These are phyloP conservation scores for Anoplolepis gracilipes DNA, from an alignment of 1,140 invertebrate genomes.

Conservation along the genomic window DNA sequence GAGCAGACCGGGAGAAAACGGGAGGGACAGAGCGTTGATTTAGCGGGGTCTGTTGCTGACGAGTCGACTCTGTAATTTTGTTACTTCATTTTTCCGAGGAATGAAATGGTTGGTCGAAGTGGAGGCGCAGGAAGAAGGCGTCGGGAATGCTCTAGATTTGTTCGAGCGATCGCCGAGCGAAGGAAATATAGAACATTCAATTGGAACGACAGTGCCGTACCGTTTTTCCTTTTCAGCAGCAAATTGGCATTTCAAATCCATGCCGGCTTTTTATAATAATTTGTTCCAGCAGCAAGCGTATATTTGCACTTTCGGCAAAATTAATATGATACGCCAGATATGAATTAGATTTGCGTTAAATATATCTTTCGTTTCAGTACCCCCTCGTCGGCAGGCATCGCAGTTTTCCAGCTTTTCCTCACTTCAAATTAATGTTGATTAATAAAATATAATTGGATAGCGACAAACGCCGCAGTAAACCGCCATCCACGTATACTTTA, in stretches of 20 bases:
- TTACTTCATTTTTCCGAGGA: constrained; percentile 72
- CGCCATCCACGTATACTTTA: constrained; percentile 31
- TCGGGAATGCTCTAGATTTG: constrained; percentile 56
- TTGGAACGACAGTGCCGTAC: neutral
- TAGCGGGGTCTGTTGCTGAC: constrained; percentile 74
- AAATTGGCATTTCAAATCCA: neutral
- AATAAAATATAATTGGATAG: constrained; percentile 59
- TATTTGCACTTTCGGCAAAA: neutral
- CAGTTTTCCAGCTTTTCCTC: constrained; percentile 4
- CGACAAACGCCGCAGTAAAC: constrained; percentile 35
- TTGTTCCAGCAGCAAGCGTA: neutral
- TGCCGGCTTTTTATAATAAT: neutral
- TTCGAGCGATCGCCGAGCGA: constrained; percentile 33
- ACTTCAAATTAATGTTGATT: constrained; percentile 50
- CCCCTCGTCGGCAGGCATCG: neutral
- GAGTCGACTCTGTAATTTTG: constrained; percentile 78
- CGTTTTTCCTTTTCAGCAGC: neutral
- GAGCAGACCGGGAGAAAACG: constrained; percentile 26
- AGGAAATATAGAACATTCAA: constrained; percentile 58
- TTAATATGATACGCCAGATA: neutral
- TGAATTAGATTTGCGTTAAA: neutral
- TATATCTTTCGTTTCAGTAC: neutral
- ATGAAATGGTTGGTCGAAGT: constrained; percentile 63
- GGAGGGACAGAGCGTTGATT: constrained; percentile 67
- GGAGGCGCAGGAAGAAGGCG: constrained; percentile 39